These are phyloP conservation scores for Zosterops borbonicus DNA, from an alignment of 2,113 vertebrate genomes.

Conservation along the genomic window DNA sequence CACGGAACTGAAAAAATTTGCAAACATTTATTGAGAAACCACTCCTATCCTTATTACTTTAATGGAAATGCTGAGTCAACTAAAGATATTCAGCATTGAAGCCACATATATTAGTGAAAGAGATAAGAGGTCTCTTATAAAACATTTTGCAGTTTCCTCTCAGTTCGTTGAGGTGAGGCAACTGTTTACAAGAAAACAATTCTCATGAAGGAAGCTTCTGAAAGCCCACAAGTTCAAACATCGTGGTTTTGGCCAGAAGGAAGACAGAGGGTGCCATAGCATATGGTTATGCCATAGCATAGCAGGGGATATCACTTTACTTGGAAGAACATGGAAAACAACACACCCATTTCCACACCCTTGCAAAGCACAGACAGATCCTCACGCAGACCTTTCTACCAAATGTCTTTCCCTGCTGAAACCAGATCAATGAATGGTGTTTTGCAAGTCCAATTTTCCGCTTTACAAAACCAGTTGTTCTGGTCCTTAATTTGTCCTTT, in stretches of 20 bases:
- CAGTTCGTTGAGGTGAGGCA: neutral
- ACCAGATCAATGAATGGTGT: neutral
- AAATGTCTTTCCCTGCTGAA: neutral
- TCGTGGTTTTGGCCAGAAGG: accelerated
- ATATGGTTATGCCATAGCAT: neutral
- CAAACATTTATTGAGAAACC: neutral
- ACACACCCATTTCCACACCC: neutral
- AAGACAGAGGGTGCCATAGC: accelerated
- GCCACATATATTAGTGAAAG: neutral
- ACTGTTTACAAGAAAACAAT: neutral
- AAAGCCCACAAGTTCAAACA: neutral
- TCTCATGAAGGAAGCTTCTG: neutral
- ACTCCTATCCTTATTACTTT: neutral
- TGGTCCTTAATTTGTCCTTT: constrained; percentile 16
- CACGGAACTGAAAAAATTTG: neutral
- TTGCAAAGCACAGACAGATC: neutral
- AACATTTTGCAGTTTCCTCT: neutral
- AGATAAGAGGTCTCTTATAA: neutral
- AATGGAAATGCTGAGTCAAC: neutral
- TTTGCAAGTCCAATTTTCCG: neutral
- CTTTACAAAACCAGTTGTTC: neutral
- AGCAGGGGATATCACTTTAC: too few relatives aligned
- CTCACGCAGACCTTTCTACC: neutral
- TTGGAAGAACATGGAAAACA: neutral
- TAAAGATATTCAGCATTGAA: neutral